Conservation (phyloP, 2,888 invertebrate species). For the Cataglyphis cursor region DNA sequence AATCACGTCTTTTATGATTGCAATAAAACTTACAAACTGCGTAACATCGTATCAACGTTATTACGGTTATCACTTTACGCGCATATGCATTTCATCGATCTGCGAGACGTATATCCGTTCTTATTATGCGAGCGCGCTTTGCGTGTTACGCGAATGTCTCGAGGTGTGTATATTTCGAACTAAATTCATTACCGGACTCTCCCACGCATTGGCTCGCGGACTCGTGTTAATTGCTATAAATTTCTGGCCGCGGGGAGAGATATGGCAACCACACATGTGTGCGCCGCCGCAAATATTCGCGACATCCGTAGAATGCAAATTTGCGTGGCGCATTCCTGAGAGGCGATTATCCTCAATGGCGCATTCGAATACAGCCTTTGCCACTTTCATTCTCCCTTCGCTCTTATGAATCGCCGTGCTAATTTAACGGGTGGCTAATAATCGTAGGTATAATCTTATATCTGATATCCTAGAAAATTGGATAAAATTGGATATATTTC, state of each 20-base stretch:
- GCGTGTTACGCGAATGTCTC: neutral
- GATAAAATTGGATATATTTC: neutral
- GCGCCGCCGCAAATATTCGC: conserved; percentile 71
- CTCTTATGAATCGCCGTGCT: conserved; percentile 30
- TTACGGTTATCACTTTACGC: conserved; percentile 1
- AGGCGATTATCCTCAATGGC: conserved; percentile 73
- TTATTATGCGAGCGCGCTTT: conserved; percentile 8
- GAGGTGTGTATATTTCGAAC: neutral
- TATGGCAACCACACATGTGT: conserved; percentile 55
- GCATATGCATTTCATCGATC: neutral
- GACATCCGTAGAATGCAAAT: conserved; percentile 83
- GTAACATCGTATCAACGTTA: conserved; percentile 14
- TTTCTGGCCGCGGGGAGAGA: conserved; percentile 52
- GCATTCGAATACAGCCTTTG: conserved; percentile 51
- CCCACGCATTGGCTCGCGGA: conserved; percentile 12
- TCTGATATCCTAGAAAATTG: neutral
- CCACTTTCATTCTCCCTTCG: conserved; percentile 44
- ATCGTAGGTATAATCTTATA: neutral
- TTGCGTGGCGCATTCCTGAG: conserved; percentile 77
- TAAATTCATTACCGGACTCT: conserved; percentile 37
- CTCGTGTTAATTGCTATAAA: conserved; percentile 47
- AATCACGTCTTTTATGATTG: conserved; percentile 52
- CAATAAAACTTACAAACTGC: conserved; percentile 36
- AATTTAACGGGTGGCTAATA: conserved; percentile 28
- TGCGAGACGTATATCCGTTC: neutral